These are phyloP conservation scores for Dasypus novemcinctus DNA, from an alignment of 2,113 vertebrate genomes.

Conservation along the genomic window DNA sequence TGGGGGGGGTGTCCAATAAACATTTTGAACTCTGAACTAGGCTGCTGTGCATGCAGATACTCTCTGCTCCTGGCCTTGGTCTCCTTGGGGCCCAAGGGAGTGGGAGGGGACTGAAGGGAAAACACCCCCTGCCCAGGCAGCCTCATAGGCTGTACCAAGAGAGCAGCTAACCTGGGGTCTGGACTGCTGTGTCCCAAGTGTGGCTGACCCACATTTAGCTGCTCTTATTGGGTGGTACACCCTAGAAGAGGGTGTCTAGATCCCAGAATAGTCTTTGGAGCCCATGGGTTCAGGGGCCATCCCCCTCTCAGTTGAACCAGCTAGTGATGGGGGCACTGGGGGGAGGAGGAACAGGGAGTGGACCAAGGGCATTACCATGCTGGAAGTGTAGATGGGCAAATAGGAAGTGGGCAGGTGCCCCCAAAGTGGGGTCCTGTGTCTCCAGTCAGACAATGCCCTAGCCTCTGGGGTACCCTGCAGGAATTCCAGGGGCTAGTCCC, in stretches of 20 bases:
- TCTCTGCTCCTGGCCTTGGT: neutral
- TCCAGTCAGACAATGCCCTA: neutral
- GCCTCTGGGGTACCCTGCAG: constrained; percentile 39
- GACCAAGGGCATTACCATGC: constrained; percentile 87
- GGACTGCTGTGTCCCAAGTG: constrained; percentile 63
- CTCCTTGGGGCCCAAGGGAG: neutral
- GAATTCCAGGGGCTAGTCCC: constrained; percentile 63
- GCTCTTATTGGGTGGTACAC: constrained; percentile 93
- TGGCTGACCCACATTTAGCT: constrained; percentile 84
- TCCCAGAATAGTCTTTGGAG: constrained; percentile 84
- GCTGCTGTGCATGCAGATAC: neutral
- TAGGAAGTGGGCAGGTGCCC: constrained; percentile 93
- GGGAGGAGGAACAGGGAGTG: constrained; percentile 80
- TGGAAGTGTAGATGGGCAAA: constrained; percentile 89
- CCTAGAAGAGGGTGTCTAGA: constrained; percentile 89
- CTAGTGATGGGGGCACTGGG: constrained; percentile 82
- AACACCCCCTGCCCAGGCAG: neutral
- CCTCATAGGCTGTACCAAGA: constrained; percentile 69
- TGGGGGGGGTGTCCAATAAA: neutral
- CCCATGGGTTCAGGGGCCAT: constrained; percentile 79
- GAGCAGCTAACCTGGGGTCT: constrained; percentile 61
- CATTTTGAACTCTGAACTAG: neutral
- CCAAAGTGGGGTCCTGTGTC: constrained; percentile 80
- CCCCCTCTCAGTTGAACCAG: constrained; percentile 87
- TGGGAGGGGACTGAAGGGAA: neutral